Evolutionary conservation across 2,888 invertebrate species (phyloP), one percentile per base, ranked within the genome.

Genomic region (Epinotia brunnichana): DNA sequence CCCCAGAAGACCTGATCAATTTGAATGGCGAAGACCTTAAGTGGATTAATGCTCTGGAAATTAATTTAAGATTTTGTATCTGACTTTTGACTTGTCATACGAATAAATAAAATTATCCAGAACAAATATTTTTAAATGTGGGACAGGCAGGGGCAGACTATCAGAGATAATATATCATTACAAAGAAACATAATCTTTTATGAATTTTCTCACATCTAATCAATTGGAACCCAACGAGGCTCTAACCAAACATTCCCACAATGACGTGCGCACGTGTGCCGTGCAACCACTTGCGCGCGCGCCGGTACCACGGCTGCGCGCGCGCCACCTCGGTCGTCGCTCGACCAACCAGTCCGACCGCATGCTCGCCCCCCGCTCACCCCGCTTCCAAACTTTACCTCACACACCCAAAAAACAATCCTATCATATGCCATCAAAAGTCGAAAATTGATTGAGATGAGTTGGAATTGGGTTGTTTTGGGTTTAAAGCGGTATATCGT

Each of bases 271-370:
- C 87, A 87, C 88, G 87, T 89, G 88, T 19, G 29, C 48, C 5
- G 17, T 15, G 21, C 53, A n/a, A 69, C 9, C 68, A 39, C 73
- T 73, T 73, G 68, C 57, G 62, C 48, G 10, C 63, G 29, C 68
- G 69, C 51, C 57, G 56, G 53, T 73, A 68, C 73, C 61, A 7
- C 72, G 75, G 79, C 82, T 82, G 89, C 89, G 90, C 89, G 89
- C 88, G 89, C 90, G 89, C 91, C 87, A 91, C 88, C 91, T 89
- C 92, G 92, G 92, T 92, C 92, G 92, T 88, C 92, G 92, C 83
- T 92, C 92, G 92, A 79, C 84, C 91, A 91, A 92, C 92, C 92
- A 91, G 92, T 92, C 88, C 80, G 87, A 90, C 92, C 87, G 90
- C 92, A 85, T 89, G 83, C 88, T 85, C 84, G 78, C 76, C 81